phyloP scores from a whole-genome alignment of 30 jellyfish, hydroid and myxozoan species.

The Hydractinia symbiolongicarpus region DNA sequence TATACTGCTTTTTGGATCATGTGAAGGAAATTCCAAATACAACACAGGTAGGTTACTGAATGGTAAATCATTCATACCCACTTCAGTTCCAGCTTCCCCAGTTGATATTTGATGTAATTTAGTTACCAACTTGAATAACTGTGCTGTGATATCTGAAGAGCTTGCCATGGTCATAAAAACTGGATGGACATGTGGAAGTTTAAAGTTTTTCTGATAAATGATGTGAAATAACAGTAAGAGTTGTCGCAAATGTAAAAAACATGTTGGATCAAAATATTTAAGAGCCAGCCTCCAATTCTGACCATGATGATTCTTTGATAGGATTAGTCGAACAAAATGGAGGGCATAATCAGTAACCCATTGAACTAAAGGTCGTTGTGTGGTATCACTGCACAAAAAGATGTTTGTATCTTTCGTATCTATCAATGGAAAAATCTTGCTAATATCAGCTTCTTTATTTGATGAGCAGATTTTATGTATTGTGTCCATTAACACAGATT shows the following conservation, averaged over 20 bases:
- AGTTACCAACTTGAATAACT: conserved; percentile 47
- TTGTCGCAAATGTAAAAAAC: conserved; percentile 34
- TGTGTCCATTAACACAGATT: conserved; percentile 23
- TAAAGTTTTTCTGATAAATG: conserved; percentile 46
- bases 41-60: conserved; percentile 51
- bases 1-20: conserved; percentile 57
- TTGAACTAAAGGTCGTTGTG: conserved; percentile 47
- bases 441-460: conserved; percentile 46
- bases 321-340: conserved; percentile 47
- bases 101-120: conserved; percentile 40
- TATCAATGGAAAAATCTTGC: conserved; percentile 37
- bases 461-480: conserved; percentile 35
- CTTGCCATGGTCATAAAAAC: conserved; percentile 29
- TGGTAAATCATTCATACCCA: conserved; percentile 53
- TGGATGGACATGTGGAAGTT: conserved; percentile 39
- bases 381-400: conserved; percentile 13
- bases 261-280: conserved; percentile 11
- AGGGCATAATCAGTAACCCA: conserved; percentile 61
- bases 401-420: conserved; percentile 41
- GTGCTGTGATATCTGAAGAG: conserved; percentile 50
- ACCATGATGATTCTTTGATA: conserved; percentile 23
- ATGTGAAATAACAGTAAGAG: conserved; percentile 39
- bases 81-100: conserved; percentile 21
- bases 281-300: conserved; percentile 38
- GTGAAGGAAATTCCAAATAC: conserved; percentile 40